Percentiles rank a stretch among this genome's conserved stretches.
phyloP scores from a whole-genome alignment of 2,888 invertebrate species.

The Rhagonycha fulva region DNA sequence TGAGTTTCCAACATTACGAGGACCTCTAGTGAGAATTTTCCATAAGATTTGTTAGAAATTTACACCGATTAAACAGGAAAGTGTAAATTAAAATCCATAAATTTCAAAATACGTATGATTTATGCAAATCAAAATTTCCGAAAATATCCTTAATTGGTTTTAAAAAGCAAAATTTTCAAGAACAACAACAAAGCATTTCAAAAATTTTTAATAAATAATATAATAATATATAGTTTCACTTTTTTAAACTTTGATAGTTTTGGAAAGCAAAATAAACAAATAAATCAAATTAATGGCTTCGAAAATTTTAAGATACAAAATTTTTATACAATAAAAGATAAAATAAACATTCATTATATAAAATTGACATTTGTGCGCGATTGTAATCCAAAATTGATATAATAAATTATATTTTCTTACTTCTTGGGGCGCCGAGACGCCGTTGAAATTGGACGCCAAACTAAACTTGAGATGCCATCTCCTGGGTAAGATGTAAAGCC shows the following conservation, averaged over 20 bases:
- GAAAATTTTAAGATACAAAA: background rate
- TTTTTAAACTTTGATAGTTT: background rate
- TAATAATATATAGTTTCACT: background rate
- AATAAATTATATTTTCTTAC: constrained; percentile 48
- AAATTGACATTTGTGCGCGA: constrained; percentile 12
- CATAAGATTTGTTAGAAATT: background rate
- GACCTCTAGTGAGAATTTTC: background rate
- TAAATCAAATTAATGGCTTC: constrained; percentile 23
- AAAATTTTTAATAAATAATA: background rate
- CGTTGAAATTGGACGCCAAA: constrained; percentile 41
- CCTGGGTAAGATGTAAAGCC: constrained; percentile 36
- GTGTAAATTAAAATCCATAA: background rate
- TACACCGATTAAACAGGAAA: background rate
- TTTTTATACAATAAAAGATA: constrained; percentile 11
- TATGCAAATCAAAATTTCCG: background rate
- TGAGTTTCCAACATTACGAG: background rate
- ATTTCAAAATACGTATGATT: background rate
- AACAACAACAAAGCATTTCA: background rate
- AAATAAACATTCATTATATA: constrained; percentile 21
- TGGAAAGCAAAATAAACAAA: constrained; percentile 17
- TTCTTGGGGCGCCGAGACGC: constrained; percentile 42
- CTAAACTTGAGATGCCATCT: constrained; percentile 40
- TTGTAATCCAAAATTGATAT: constrained; percentile 33
- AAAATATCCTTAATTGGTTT: too few relatives aligned
- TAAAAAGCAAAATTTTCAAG: background rate